phyloP scores from a whole-genome alignment of 1,140 invertebrate genomes.

The Drosophila lacteicornis region DNA sequence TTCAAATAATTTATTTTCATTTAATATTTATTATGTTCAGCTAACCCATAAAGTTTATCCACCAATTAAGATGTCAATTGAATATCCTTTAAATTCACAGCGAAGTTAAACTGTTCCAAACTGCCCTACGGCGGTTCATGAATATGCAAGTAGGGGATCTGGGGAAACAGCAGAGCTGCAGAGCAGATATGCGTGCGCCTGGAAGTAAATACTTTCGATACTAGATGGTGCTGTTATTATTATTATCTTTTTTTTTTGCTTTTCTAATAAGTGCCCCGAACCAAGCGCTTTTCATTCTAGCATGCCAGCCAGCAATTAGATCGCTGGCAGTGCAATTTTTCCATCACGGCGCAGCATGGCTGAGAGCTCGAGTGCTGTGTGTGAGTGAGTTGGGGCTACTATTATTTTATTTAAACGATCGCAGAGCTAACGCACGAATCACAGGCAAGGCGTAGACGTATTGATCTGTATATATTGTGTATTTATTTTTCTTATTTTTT shows the following conservation, averaged over 20 bases:
- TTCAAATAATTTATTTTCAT: neutral
- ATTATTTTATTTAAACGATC: slow-evolving; percentile 73
- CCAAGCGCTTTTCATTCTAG: slow-evolving; percentile 52
- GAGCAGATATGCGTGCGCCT: slow-evolving; percentile 25
- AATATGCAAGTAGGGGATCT: slow-evolving; percentile 59
- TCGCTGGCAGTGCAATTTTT: slow-evolving; percentile 56
- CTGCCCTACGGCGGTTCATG: slow-evolving; percentile 26
- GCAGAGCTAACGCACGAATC: slow-evolving; percentile 68
- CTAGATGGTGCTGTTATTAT: slow-evolving; percentile 14
- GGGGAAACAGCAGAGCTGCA: neutral
- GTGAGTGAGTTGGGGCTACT: slow-evolving; percentile 30
- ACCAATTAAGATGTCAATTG: slow-evolving; percentile 28
- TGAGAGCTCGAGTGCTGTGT: slow-evolving; percentile 16
- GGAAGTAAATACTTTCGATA: slow-evolving; percentile 43
- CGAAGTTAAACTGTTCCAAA: slow-evolving; percentile 30
- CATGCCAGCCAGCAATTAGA: slow-evolving; percentile 77
- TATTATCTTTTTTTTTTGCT: slow-evolving; percentile 13
- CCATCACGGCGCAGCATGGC: slow-evolving; percentile 18
- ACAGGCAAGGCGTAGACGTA: slow-evolving; percentile 58
- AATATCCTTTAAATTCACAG: slow-evolving; percentile 51
- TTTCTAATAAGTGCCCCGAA: slow-evolving; percentile 29
- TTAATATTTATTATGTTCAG: neutral
- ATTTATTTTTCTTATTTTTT: slow-evolving; percentile 17
- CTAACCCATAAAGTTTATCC: neutral
- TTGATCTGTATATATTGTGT: slow-evolving; percentile 7